Percentiles rank a stretch among this genome's conserved stretches.
These are phyloP conservation scores for Steromphala cineraria DNA, from an alignment of 2,888 invertebrate species.

Conservation along the genomic window DNA sequence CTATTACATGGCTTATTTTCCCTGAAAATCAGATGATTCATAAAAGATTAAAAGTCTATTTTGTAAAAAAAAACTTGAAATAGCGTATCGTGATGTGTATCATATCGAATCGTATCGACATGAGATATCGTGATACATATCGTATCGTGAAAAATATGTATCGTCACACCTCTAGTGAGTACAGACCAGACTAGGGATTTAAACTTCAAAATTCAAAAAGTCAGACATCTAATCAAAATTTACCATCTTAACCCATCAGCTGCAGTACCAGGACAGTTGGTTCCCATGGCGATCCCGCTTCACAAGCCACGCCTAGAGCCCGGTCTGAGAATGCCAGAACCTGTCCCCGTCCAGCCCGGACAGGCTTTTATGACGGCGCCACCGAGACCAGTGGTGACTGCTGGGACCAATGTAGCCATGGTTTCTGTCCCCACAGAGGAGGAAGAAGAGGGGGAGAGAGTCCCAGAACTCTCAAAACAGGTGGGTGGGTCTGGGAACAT, in stretches of 20 bases:
- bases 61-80: too few species aligned
- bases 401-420: slow-evolving; percentile 62
- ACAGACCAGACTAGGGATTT: too few species aligned
- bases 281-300: slow-evolving; percentile 72
- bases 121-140: too few species aligned
- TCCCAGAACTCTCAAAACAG: slow-evolving; percentile 62
- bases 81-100: too few species aligned
- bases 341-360: slow-evolving; percentile 30
- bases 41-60: too few species aligned
- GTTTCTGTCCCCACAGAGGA: slow-evolving; percentile 53
- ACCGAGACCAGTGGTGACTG: slow-evolving; percentile 49
- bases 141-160: too few species aligned
- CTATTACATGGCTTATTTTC: too few species aligned
- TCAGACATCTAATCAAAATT: too few species aligned
- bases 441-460: slow-evolving; percentile 33
- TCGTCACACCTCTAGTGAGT: too few species aligned
- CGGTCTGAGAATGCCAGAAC: slow-evolving; percentile 50
- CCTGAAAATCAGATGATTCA: too few species aligned
- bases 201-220: too few species aligned
- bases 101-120: too few species aligned
- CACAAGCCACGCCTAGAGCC: slow-evolving; percentile 65
- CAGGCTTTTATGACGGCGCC: slow-evolving; percentile 47
- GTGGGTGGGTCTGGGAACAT: slow-evolving; percentile 31
- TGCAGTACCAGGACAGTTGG: slow-evolving; percentile 61
- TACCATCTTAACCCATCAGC: slow-evolving; percentile 32